Evolutionary conservation across 2,797 vertebrate genomes (phyloP), one percentile per base, ranked within the genome.

Genomic region (Tinamus major): DNA sequence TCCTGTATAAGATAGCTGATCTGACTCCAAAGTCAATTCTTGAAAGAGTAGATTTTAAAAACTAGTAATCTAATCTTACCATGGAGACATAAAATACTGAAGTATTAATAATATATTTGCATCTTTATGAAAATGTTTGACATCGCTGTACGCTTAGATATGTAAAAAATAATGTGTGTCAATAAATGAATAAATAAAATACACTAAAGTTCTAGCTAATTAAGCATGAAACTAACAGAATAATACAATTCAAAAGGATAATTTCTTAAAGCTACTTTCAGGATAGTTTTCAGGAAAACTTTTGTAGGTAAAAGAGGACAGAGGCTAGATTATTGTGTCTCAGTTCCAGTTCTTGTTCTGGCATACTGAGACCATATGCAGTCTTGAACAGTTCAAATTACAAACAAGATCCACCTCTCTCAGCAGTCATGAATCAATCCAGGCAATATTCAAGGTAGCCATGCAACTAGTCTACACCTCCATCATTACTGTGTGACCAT

Each of bases 21-120:
- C 81, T 89, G 48, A 44, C n/a, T 91, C 33, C 42, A 86, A 93
- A 92, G 77, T 37, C 87, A 92, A 90, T 61, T 74, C 2, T 71
- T 69, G 21, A 90, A 89, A 89, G 6, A 8, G 9, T 8, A 71
- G 20, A 53, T 64, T 72, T 37, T 61, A 86, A 85, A 72, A 49
- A 31, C 3, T 26, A 31, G 16, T 6, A 79, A 79, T 39, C 27
- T 31, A 75, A 58, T 48, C 53, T 90, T 84, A 48, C 44, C 64
- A 51, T 18, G 13, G 10, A 74, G 11, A 74, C 77, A 82, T 62
- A 0, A 90, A 64, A 64, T 74, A 86, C 4, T 55, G 17, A 64
- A 4, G 21, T 76, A 70, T 16, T 74, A 41, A 41, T 20, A 74
- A 56, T 16, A 16, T 9, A 61, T 10, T 31, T 72, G 11, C 17